A percentile compares a stretch with the other conserved stretches of the same genome.
These are phyloP conservation scores for Cyprinodon variegatus DNA, from an alignment of 2,113 vertebrate species.

Conservation along the genomic window DNA sequence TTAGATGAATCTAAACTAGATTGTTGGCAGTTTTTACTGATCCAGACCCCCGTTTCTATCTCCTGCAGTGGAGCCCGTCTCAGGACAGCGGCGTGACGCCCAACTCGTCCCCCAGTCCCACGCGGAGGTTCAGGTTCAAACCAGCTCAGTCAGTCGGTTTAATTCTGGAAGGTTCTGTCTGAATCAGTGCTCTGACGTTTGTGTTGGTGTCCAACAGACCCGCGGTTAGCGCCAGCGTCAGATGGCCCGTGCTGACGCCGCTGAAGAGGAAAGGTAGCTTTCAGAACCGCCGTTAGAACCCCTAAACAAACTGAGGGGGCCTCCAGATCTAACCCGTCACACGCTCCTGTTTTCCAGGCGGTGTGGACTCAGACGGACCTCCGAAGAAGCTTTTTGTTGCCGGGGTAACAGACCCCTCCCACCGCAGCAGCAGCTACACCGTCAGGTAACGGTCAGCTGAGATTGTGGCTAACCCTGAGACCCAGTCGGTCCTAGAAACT, in stretches of 20 bases:
- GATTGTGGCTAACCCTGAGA: background rate
- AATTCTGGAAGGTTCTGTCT: background rate
- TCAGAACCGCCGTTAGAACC: too few relatives aligned
- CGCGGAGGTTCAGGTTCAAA: slow-evolving; percentile 74
- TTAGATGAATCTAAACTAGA: background rate
- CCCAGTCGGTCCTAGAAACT: background rate
- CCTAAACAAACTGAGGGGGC: too few relatives aligned
- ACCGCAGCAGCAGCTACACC: slow-evolving; percentile 76
- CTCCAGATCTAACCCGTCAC: background rate
- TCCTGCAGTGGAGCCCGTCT: slow-evolving; percentile 71
- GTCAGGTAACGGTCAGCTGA: slow-evolving; percentile 69
- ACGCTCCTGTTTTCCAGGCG: slow-evolving; percentile 64
- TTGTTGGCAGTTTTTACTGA: background rate
- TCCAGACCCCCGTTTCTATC: background rate
- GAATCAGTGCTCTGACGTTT: background rate
- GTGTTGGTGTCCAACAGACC: slow-evolving; percentile 63
- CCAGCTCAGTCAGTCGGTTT: background rate
- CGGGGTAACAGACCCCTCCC: slow-evolving; percentile 78
- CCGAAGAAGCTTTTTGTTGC: slow-evolving; percentile 86
- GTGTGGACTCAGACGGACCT: slow-evolving; percentile 81
- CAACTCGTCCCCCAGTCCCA: slow-evolving; percentile 82
- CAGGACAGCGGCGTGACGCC: slow-evolving; percentile 81
- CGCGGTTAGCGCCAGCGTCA: slow-evolving; percentile 65
- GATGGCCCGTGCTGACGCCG: slow-evolving; percentile 73
- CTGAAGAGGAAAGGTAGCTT: slow-evolving; percentile 82